These are phyloP conservation scores for Tenthredo distinguenda DNA, from an alignment of 2,888 invertebrate genomes.

Conservation along the genomic window DNA sequence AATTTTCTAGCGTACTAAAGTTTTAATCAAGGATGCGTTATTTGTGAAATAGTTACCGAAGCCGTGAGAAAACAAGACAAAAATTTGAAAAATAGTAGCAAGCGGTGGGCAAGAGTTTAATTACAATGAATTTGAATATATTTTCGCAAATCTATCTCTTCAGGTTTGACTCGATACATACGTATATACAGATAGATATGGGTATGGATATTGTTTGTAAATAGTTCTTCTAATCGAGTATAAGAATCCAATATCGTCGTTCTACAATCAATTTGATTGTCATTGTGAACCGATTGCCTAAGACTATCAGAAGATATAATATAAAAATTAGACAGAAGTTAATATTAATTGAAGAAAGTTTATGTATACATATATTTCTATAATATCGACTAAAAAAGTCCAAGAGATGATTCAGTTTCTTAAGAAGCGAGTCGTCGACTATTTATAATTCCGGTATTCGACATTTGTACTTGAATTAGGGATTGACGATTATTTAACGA, in stretches of 20 bases:
- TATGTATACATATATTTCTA: constrained; percentile 22
- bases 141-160: not conserved
- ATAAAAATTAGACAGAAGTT: not conserved
- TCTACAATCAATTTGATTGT: not conserved
- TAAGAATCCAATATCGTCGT: not conserved
- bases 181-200: not conserved
- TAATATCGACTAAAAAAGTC: not conserved
- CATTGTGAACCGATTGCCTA: not conserved
- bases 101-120: not conserved
- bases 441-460: not conserved
- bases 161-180: not conserved
- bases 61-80: not conserved
- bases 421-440: constrained; percentile 13
- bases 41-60: constrained; percentile 33
- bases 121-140: not conserved
- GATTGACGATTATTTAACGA: not conserved
- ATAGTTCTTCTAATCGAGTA: not conserved
- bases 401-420: not conserved
- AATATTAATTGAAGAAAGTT: not conserved
- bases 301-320: constrained; percentile 35
- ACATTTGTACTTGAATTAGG: not conserved
- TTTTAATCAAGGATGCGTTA: constrained; percentile 22
- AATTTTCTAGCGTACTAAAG: constrained; percentile 16
- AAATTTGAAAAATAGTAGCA: not conserved
- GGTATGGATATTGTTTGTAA: constrained; percentile 24